Percentiles rank a stretch among this genome's conserved stretches.
Evolutionary conservation across 1,140 invertebrate genomes (phyloP).

Genomic region (Coelopa frigida): DNA sequence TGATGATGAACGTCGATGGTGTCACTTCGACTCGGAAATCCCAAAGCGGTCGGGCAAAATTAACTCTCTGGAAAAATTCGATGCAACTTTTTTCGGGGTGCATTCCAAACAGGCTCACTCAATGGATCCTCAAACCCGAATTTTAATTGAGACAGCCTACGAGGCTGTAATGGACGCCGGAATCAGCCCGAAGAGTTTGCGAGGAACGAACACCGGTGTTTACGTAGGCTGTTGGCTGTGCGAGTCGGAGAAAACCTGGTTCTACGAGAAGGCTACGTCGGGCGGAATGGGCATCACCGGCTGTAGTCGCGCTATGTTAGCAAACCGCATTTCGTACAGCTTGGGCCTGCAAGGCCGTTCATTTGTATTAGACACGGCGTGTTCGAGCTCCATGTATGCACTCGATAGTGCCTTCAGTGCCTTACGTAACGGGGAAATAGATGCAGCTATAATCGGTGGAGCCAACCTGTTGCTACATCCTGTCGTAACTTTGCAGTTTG

Average conservation of each 20-base stretch:
- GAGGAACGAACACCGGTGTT: constrained; percentile 68
- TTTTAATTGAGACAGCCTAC: constrained; percentile 48
- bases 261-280: constrained; percentile 56
- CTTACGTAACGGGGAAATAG: constrained; percentile 70
- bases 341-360: constrained; percentile 68
- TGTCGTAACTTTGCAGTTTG: constrained; percentile 75
- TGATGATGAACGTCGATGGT: constrained; percentile 68
- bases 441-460: constrained; percentile 81
- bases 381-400: constrained; percentile 81
- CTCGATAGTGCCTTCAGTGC: constrained; percentile 73
- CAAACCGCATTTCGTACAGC: constrained; percentile 78
- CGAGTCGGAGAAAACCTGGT: constrained; percentile 63
- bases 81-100: constrained; percentile 53
- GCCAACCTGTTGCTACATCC: constrained; percentile 80
- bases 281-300: constrained; percentile 62
- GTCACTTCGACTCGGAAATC: constrained; percentile 56
- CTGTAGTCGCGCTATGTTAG: constrained; percentile 84
- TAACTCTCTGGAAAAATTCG: constrained; percentile 46
- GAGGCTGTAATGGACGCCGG: constrained; percentile 46
- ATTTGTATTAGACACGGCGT: constrained; percentile 79
- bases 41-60: constrained; percentile 69
- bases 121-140: constrained; percentile 51
- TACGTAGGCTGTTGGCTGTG: constrained; percentile 70
- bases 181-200: constrained; percentile 47
- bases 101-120: constrained; percentile 47